Evolutionary conservation across 2,888 invertebrate species (phyloP).

Genomic region (Chaitophorus viminalis): DNA sequence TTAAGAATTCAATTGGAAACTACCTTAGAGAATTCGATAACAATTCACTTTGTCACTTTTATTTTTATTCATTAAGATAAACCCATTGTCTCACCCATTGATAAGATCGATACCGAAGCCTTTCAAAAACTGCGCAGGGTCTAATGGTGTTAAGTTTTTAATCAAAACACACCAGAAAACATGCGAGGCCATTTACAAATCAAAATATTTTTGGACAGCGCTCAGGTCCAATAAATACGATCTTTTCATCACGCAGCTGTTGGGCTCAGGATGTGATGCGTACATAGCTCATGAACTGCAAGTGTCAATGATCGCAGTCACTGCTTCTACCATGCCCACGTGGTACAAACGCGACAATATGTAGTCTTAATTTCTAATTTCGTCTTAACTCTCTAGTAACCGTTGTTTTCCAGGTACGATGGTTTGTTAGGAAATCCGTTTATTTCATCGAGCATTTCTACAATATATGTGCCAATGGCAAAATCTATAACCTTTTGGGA

Average conservation of each 20-base stretch:
- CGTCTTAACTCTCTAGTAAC: too few species aligned
- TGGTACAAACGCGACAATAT: not conserved
- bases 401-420: not conserved
- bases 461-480: not conserved
- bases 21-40: too few species aligned
- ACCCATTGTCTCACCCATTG: not conserved
- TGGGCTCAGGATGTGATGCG: slow-evolving; percentile 34
- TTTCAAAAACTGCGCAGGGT: not conserved
- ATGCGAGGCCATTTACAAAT: slow-evolving; percentile 1
- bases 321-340: slow-evolving; percentile 3
- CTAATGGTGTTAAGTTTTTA: not conserved
- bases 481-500: slow-evolving; percentile 24
- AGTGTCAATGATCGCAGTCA: slow-evolving; percentile 32
- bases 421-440: not conserved
- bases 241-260: slow-evolving; percentile 12
- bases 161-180: not conserved
- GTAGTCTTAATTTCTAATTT: too few species aligned
- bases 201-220: slow-evolving; percentile 25
- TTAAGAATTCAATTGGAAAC: too few species aligned
- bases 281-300: slow-evolving; percentile 27
- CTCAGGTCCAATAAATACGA: slow-evolving; percentile 22
- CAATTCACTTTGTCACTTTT: not conserved
- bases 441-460: not conserved
- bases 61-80: slow-evolving; percentile 1
- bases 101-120: not conserved